Base-by-base conservation (phyloP, 2,888 invertebrate species). In the Trissolcus brochymenae region DNA sequence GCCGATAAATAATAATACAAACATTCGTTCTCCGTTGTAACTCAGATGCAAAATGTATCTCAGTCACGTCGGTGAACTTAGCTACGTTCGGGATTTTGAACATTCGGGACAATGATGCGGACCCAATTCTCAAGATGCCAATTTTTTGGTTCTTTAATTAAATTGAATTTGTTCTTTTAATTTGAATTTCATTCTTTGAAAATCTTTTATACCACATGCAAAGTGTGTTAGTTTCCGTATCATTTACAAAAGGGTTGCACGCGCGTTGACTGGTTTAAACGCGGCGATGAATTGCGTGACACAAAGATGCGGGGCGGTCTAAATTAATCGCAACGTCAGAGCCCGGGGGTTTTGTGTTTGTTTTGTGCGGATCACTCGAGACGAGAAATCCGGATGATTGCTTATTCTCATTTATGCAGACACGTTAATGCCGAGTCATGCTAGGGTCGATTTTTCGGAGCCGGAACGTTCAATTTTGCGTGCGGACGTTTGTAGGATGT, bases 361-460 rank as follows among this genome's bases (percentile, higher is more conserved):
- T 70, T 75, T 68, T 75, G 62, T 51, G 54, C 57, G 51, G 66
- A 73, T 73, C 66, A 51, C 54, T 65, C 56, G 49, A 51, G 50
- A 25, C 56, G 46, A 46, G 67, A 72, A 64, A 73, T 73, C 68
- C 62, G 35, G 64, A 57, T 54, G 72, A 77, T 72, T 68, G 64
- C 72, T 77, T 68, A 72, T 77, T 73, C 62, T 62, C 71, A 57
- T 67, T 67, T 57, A 67, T 67, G 71, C 72, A 64, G 70, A 74
- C 71, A 64, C 73, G 70, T 75, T 74, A 67, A 75, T 71, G 78
- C 73, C 66, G 56, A 70, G 67, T 78, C 74, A 74, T 57, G 71
- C 64, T 65, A 51, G 57, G 41, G 57, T 13, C 66, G 51, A 78
- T 78, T 78, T 78, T 78, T 78, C 78, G 46, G 46, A 11, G 53